Base-by-base conservation (phyloP, 2,888 invertebrate genomes). In the Caenorhabditis sp. region DNA sequence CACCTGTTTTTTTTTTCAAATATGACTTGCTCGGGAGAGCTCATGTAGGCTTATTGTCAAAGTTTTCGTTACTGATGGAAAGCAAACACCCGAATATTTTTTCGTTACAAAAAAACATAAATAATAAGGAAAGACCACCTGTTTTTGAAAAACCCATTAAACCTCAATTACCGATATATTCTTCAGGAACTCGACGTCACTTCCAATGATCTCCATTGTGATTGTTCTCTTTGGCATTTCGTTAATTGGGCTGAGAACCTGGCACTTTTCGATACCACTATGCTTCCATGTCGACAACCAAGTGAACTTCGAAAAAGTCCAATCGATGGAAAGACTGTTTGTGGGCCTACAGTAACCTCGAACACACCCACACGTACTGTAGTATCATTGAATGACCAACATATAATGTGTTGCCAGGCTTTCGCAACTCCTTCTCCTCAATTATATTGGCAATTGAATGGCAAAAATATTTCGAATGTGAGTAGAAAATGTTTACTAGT, bases 121-220 rank as follows among this genome's bases (percentile, higher is more conserved):
- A n/a, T n/a, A n/a, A n/a, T n/a, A n/a, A n/a, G n/a, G n/a, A n/a
- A n/a, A n/a, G n/a, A n/a, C n/a, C n/a, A n/a, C n/a, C n/a, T n/a
- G n/a, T n/a, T 60, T 60, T 43, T 20, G 1, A 2, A 53, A 53
- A 53, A 53, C 4, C 23, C 1, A 5, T 5, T 12, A 23, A 63
- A 63, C 8, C 2, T 20, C 2, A 27, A 8, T 2, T 26, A 52
- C 4, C 4, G 14, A 50, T 8, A 10, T n/a, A 43, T 21, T 73
- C 60, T 52, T 76, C 85, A 80, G 75, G 81, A 84, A 59, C 70
- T 86, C 38, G 81, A 84, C 56, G 69, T 86, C n/a, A 68, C 80
- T n/a, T 75, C 70, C 65, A 86, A 86, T 59, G 81, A 84, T 23
- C 76, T 84, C 64, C 64, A 77, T 31, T 86, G 86, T 67, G 84